Conservation (phyloP, 1,140 invertebrate genomes). For the Drosophila nigromelanica region DNA sequence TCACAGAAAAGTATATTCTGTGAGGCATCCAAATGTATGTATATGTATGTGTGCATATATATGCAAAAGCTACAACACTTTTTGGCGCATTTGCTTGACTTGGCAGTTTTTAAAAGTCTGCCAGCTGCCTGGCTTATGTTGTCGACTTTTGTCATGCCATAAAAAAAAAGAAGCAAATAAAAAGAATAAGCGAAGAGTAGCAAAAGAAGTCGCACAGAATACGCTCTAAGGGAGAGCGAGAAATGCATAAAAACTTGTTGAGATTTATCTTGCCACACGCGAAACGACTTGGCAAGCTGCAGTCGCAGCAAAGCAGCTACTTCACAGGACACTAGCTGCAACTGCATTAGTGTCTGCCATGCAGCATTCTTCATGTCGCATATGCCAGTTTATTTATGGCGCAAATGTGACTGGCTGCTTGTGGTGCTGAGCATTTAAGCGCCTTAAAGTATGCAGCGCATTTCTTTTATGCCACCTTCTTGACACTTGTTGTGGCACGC, state of each 20-base stretch:
- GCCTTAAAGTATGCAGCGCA: conserved; percentile 69
- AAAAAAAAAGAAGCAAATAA: conserved; percentile 28
- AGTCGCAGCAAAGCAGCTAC: conserved; percentile 20
- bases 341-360: conserved; percentile 71
- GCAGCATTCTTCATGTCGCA: conserved; percentile 56
- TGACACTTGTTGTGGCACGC: conserved; percentile 67
- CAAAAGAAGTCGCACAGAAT: conserved; percentile 13
- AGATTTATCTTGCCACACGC: conserved; percentile 79
- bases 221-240: conserved; percentile 11
- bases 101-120: conserved; percentile 58
- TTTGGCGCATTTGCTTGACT: conserved; percentile 62
- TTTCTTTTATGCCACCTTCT: conserved; percentile 51
- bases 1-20: conserved; percentile 60
- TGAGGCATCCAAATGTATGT: conserved; percentile 45
- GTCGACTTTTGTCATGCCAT: conserved; percentile 70
- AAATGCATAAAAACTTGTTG: conserved; percentile 80
- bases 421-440: conserved; percentile 63
- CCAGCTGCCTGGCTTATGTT: conserved; percentile 60
- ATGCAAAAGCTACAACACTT: conserved; percentile 40
- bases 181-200: background rate
- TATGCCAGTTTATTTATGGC: conserved; percentile 78
- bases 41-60: background rate
- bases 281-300: conserved; percentile 57
- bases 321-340: conserved; percentile 31
- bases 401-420: conserved; percentile 38